phyloP scores from a whole-genome alignment of 2,113 vertebrate species.

The Platichthys flesus region DNA sequence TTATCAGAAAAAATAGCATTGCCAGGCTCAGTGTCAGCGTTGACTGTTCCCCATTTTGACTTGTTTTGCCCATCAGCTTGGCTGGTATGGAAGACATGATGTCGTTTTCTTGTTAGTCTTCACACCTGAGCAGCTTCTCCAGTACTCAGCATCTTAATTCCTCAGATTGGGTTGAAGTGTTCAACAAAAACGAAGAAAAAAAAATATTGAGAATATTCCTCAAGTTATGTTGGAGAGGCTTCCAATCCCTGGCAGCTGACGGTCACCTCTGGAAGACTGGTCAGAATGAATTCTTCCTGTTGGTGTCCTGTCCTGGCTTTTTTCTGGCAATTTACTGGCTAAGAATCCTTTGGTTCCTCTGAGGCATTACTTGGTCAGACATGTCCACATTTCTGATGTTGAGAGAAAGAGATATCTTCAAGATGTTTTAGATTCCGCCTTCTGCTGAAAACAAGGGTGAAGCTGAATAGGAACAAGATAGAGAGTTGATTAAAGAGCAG shows the following conservation, averaged over 20 bases:
- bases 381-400: background rate
- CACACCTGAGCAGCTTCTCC: slow-evolving; percentile 10
- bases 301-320: background rate
- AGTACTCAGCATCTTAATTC: slow-evolving; percentile 17
- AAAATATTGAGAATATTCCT: slow-evolving; percentile 11
- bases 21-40: slow-evolving; percentile 70
- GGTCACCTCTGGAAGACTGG: background rate
- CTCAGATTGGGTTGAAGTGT: background rate
- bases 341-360: slow-evolving; percentile 1
- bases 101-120: slow-evolving; percentile 1
- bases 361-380: background rate
- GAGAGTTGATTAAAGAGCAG: slow-evolving; percentile 5
- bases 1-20: slow-evolving; percentile 76
- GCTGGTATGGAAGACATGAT: slow-evolving; percentile 74
- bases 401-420: slow-evolving; percentile 1
- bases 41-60: slow-evolving; percentile 73
- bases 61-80: slow-evolving; percentile 67
- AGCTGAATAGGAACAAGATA: background rate
- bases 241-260: background rate
- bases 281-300: background rate
- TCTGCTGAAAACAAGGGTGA: background rate
- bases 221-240: background rate
- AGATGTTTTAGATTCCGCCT: background rate
- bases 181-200: background rate
- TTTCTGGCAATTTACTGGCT: background rate